Evolutionary conservation across 1,140 invertebrate genomes (phyloP), one percentile per base, ranked within the genome.

Genomic region (Scylla paramamosain): DNA sequence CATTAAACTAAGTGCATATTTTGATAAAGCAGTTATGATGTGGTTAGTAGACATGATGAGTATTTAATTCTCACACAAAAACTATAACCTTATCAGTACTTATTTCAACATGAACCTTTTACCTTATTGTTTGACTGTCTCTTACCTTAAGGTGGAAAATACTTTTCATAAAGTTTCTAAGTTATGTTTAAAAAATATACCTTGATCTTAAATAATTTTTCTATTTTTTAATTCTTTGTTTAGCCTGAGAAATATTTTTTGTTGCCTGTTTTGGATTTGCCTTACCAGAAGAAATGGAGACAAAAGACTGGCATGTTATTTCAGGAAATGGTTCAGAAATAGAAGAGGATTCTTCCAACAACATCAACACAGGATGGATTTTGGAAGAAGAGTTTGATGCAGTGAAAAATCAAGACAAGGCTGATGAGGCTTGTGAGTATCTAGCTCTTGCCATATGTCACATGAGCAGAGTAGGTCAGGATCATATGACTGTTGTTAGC

Each of bases 391-490:
- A 48, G 14, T 90, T 32, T 14, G 25, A n/a, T 89, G 16, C 25
- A 4, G 8, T 48, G 20, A 89, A 89, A 12, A 3, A 46, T 31
- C 46, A 91, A 59, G 89, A 59, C 16, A 39, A 88, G 48, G 7
- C 7, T 89, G 89, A 91, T 59, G 39, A 29, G 31, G 89, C 48
- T 31, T 31, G 12, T 59, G 89, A 91, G 25, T 91, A 91, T 45
- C 48, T 91, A 29, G 25, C 89, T 28, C 45, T 91, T 29, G 48
- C 46, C 29, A 14, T 91, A 29, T 77, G 67, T n/a, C 25, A 77
- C 25, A n/a, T 77, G n/a, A n/a, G 67, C 10, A 77, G 20, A 77
- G 52, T 20, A 59, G 67, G 67, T 77, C 67, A 77, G n/a, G 67
- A 77, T 77, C 67, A 77, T n/a, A 77, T 77, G 67, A 77, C 12